phyloP scores from a whole-genome alignment of 1,140 invertebrate species.

The Harpegnathos saltator region DNA sequence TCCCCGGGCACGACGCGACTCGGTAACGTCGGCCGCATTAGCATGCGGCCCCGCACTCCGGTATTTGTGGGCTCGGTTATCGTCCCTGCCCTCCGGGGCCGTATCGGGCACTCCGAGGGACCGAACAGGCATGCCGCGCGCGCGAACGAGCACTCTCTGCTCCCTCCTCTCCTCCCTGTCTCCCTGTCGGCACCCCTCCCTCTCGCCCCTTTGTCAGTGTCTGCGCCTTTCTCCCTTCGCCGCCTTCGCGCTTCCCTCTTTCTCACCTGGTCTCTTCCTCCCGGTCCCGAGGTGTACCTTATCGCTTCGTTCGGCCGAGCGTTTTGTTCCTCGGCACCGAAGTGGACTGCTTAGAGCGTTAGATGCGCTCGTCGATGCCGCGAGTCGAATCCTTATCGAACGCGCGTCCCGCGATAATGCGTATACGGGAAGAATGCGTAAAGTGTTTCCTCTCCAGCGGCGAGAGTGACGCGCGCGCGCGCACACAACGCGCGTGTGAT shows the following conservation, averaged over 20 bases:
- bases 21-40: conserved; percentile 76
- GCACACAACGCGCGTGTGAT: no score
- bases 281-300: conserved; percentile 11
- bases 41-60: conserved; percentile 69
- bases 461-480: neutral
- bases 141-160: no score
- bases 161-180: neutral
- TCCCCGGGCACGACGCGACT: conserved; percentile 62
- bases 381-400: conserved; percentile 4
- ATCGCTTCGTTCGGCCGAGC: neutral
- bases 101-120: conserved; percentile 27
- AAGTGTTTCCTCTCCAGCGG: neutral
- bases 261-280: conserved; percentile 11
- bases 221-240: conserved; percentile 11
- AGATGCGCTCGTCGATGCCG: neutral
- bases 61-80: conserved; percentile 76
- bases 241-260: neutral
- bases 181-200: no score
- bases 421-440: neutral
- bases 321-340: conserved; percentile 19
- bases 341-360: neutral
- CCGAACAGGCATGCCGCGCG: conserved; percentile 9
- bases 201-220: no score
- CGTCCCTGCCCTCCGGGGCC: conserved; percentile 39
- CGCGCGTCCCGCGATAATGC: neutral